Evolutionary conservation across 1,140 invertebrate genomes (phyloP).

Genomic region (Stenopsyche tienmushanensis): DNA sequence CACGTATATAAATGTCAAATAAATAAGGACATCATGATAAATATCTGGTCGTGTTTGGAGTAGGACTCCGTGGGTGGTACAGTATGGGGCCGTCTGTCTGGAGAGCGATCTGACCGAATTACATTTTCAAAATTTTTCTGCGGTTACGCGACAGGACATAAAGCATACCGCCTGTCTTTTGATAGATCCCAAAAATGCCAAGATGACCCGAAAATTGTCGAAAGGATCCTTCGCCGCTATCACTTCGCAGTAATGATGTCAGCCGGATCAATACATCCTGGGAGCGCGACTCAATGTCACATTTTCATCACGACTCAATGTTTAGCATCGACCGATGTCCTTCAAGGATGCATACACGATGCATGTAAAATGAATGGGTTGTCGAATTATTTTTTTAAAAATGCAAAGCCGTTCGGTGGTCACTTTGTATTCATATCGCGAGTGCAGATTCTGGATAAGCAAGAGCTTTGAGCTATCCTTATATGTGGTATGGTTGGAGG

Average conservation of each 20-base stretch:
- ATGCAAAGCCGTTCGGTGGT: slow-evolving; percentile 4
- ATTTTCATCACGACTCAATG: no score
- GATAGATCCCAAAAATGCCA: background rate
- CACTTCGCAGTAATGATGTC: no score
- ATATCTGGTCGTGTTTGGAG: background rate
- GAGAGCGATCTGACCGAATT: background rate
- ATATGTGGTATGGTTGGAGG: background rate
- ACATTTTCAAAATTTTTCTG: background rate
- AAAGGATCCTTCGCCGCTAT: background rate
- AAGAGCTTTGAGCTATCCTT: background rate
- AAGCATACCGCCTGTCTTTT: background rate
- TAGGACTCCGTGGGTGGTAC: background rate
- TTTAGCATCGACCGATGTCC: no score
- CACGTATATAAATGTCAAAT: background rate
- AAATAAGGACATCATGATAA: background rate
- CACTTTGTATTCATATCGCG: slow-evolving; percentile 1
- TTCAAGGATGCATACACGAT: no score
- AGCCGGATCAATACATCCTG: no score
- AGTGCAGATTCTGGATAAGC: slow-evolving; percentile 17
- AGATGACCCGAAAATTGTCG: background rate
- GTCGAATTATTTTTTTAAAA: no score
- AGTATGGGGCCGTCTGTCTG: background rate
- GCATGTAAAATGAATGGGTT: no score
- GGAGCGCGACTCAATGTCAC: no score
- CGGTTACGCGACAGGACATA: background rate